These are phyloP conservation scores for Dyspetes luteomarginatus DNA, from an alignment of 2,888 invertebrate species.

Conservation along the genomic window DNA sequence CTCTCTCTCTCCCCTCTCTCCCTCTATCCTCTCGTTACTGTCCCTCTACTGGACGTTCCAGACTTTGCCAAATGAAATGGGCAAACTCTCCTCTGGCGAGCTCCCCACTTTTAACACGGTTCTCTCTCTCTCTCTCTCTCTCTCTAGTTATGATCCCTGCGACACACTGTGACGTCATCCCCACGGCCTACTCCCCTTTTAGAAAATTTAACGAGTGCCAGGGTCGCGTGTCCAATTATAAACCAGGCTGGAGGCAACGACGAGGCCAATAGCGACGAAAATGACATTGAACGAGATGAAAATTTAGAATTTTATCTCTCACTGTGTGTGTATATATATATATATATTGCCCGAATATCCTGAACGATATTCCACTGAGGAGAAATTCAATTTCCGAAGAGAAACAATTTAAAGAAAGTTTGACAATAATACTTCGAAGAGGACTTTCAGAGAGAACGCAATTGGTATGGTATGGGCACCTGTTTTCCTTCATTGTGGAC, in stretches of 20 bases:
- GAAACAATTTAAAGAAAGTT: slow-evolving; percentile 43
- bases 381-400: slow-evolving; percentile 49
- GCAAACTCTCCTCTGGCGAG: slow-evolving; percentile 21
- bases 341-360: background rate
- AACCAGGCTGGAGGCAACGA: slow-evolving; percentile 12
- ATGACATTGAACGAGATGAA: background rate
- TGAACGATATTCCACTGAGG: slow-evolving; percentile 1
- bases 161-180: slow-evolving; percentile 38
- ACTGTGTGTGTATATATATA: background rate
- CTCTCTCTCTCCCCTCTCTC: background rate
- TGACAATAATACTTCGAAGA: slow-evolving; percentile 37
- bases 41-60: too few species aligned
- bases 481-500: slow-evolving; percentile 24
- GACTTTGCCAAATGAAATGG: background rate
- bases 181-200: slow-evolving; percentile 50
- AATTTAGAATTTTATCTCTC: background rate
- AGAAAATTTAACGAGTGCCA: slow-evolving; percentile 46
- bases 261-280: slow-evolving; percentile 2
- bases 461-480: slow-evolving; percentile 1
- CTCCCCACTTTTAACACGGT: slow-evolving; percentile 12
- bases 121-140: background rate
- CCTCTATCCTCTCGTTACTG: background rate
- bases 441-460: slow-evolving; percentile 10
- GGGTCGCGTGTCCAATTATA: slow-evolving; percentile 47
- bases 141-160: background rate